These are phyloP conservation scores for Ceratoteleas bidentatus DNA, from an alignment of 1,140 invertebrate species.

Conservation along the genomic window DNA sequence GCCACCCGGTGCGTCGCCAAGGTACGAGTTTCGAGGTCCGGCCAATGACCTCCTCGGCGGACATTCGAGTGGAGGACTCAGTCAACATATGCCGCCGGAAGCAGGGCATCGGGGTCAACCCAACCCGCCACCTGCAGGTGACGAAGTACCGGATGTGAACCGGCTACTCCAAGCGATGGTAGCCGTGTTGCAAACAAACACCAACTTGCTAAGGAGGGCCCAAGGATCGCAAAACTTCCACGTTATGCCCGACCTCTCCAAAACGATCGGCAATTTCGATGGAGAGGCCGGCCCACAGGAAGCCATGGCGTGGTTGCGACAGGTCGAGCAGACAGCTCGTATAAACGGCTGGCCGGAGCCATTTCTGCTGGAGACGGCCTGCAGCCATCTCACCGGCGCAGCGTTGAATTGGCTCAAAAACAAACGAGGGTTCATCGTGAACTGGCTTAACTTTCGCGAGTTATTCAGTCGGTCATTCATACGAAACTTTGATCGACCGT, in stretches of 20 bases:
- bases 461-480: background rate
- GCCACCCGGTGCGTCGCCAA: too few species aligned
- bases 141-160: too few species aligned
- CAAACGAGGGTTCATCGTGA: background rate
- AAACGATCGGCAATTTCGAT: background rate
- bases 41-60: too few species aligned
- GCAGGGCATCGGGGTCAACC: too few species aligned
- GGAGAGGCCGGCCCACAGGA: background rate
- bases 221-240: conserved; percentile 2
- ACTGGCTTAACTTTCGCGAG: background rate
- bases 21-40: too few species aligned
- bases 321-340: background rate
- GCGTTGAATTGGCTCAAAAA: background rate
- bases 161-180: too few species aligned
- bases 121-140: too few species aligned
- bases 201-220: too few species aligned
- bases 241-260: conserved; percentile 1
- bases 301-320: background rate
- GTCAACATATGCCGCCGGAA: too few species aligned
- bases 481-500: background rate
- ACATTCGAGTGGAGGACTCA: too few species aligned
- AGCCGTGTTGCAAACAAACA: too few species aligned
- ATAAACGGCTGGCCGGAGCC: conserved; percentile 2
- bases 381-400: background rate
- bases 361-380: background rate